Conservation (phyloP, 2,113 vertebrate species). For the Apus apus region DNA sequence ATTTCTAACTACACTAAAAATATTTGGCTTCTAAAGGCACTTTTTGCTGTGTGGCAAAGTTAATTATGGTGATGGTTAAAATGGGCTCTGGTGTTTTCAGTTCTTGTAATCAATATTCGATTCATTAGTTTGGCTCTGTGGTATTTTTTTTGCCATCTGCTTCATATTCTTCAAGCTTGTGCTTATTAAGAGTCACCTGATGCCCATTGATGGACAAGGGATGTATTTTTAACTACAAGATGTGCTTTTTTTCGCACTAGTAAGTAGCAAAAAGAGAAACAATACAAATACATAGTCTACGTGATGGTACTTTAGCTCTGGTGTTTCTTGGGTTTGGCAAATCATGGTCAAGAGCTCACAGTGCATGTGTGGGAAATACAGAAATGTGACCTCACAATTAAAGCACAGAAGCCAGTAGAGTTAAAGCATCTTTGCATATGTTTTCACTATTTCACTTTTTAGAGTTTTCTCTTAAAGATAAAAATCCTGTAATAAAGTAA, state of each 20-base stretch:
- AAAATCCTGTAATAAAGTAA: background rate
- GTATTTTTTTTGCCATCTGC: constrained; percentile 24
- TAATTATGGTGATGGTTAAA: constrained; percentile 42
- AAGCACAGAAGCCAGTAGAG: background rate
- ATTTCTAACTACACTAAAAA: background rate
- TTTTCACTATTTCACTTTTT: background rate
- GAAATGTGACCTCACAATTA: background rate
- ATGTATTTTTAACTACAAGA: background rate
- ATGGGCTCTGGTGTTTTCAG: constrained; percentile 51
- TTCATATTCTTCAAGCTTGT: constrained; percentile 42
- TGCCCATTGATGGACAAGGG: background rate
- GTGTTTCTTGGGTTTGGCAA: background rate
- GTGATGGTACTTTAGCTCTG: background rate
- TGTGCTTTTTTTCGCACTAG: background rate
- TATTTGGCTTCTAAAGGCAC: background rate
- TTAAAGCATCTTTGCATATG: background rate
- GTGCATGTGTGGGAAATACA: background rate
- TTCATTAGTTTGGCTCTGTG: constrained; percentile 8
- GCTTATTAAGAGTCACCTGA: constrained; percentile 1
- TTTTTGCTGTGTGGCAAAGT: background rate
- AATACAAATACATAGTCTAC: background rate
- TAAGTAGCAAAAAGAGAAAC: background rate
- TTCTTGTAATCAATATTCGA: constrained; percentile 55
- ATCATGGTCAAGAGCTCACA: background rate
- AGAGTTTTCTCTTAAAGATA: background rate